Conservation (phyloP, 2,113 vertebrate genomes). For the Spheniscus mendiculus region DNA sequence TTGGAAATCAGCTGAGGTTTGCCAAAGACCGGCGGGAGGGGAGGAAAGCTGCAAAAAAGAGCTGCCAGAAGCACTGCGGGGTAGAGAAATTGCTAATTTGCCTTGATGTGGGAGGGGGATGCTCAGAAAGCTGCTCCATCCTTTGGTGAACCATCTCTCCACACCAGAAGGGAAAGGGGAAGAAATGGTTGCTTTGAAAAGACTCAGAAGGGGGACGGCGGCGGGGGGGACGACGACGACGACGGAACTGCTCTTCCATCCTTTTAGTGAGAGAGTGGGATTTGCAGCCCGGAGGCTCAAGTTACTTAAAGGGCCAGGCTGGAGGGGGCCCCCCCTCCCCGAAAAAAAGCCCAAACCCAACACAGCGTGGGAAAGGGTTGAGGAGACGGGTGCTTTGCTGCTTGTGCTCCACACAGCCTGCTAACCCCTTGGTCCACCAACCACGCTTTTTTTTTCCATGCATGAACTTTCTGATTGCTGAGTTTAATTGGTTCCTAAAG, state of each 20-base stretch:
- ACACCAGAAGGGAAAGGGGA: neutral
- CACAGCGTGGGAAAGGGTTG: neutral
- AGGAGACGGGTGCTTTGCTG: neutral
- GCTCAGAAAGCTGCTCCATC: neutral
- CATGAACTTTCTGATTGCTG: neutral
- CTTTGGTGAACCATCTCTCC: neutral
- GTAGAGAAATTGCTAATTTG: neutral
- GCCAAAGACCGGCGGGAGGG: neutral
- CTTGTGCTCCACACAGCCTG: neutral
- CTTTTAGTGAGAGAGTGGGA: neutral
- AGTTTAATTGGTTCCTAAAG: neutral
- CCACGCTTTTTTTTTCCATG: fast-evolving
- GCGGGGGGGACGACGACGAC: too few relatives aligned
- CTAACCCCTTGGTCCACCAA: too few relatives aligned
- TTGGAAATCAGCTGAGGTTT: constrained; percentile 13
- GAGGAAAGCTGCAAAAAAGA: neutral
- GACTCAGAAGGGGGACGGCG: neutral
- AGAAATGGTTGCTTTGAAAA: neutral
- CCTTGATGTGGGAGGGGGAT: neutral
- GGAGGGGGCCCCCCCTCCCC: neutral
- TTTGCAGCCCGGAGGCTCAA: neutral
- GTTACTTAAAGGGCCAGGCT: constrained; percentile 29
- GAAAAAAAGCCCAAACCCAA: too few relatives aligned
- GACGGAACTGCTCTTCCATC: neutral
- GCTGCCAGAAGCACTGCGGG: neutral